Conservation (phyloP, 2,113 vertebrate genomes). For the Alethe castanea region DNA sequence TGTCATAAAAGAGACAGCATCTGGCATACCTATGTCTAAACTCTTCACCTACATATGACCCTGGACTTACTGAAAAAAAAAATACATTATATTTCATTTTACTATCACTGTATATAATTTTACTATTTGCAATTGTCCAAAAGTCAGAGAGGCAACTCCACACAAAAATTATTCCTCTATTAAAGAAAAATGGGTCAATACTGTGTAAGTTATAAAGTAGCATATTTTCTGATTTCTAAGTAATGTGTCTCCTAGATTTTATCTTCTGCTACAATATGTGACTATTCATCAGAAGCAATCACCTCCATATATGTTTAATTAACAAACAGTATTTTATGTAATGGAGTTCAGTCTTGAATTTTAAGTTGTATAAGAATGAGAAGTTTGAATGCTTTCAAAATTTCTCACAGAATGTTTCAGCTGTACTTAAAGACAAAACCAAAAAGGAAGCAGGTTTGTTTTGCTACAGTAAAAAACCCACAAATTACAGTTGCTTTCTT, state of each 20-base stretch:
- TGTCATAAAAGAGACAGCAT: neutral
- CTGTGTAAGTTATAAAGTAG: neutral
- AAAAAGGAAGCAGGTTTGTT: neutral
- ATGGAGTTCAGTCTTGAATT: neutral
- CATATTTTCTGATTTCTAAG: neutral
- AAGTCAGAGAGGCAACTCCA: neutral
- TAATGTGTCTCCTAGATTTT: neutral
- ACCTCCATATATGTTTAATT: neutral
- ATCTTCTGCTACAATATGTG: neutral
- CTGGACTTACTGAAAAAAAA: neutral
- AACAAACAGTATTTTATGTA: neutral
- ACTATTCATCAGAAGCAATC: neutral
- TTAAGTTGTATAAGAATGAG: neutral
- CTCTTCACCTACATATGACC: neutral
- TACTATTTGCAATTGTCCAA: neutral
- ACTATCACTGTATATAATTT: neutral
- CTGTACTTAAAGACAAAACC: neutral
- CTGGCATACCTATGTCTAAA: neutral
- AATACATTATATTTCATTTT: neutral
- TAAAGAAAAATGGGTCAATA: neutral
- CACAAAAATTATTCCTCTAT: neutral
- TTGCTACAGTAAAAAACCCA: neutral
- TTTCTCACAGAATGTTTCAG: neutral
- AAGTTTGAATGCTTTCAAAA: neutral
- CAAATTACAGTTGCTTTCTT: neutral